Evolutionary conservation across 2,113 vertebrate species (phyloP), one percentile per base, ranked within the genome.

Genomic region (Stigmatopora nigra): DNA sequence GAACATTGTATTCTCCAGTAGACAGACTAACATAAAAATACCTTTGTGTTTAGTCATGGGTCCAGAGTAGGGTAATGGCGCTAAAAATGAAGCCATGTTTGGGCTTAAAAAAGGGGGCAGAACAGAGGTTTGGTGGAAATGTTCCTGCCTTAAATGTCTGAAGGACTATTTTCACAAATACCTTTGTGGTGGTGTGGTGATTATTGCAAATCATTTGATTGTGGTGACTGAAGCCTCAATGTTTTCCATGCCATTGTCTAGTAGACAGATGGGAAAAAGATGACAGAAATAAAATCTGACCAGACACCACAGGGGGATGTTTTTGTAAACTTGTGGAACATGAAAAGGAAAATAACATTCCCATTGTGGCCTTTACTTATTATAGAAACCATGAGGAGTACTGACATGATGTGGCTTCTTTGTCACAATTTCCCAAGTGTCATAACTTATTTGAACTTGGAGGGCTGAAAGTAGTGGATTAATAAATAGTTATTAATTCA

Each of bases 51-150:
- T 87, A 84, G 81, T 86, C 83, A 87, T 63, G 69, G 74, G 49
- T 62, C 22, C 59, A 5, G 63, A 73, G 75, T 79, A 82, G 79
- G 82, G 83, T 88, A 79, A 89, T 75, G 57, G 70, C 48, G 72
- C 80, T 84, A 84, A 89, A 88, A 88, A 87, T 89, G 87, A 85
- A 78, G 45, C 71, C 71, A 76, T 69, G 78, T 87, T 87, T 82
- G 86, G 79, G 77, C n/a, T 14, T 19, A 61, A 61, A 71, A 81
- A 76, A 77, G 67, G 59, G 57, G 63, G 63, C 73, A 75, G 59
- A 61, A 68, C 38, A 53, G 73, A 65, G 72, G 67, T 61, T 41
- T 61, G 51, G 12, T 81, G 68, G 46, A 71, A 83, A 65, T 70
- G 65, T 70, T 45, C 12, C 58, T 44, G 58, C 36, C 36, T 60